Evolutionary conservation across 2,888 invertebrate species (phyloP).

Genomic region (Drosophila quinaria): DNA sequence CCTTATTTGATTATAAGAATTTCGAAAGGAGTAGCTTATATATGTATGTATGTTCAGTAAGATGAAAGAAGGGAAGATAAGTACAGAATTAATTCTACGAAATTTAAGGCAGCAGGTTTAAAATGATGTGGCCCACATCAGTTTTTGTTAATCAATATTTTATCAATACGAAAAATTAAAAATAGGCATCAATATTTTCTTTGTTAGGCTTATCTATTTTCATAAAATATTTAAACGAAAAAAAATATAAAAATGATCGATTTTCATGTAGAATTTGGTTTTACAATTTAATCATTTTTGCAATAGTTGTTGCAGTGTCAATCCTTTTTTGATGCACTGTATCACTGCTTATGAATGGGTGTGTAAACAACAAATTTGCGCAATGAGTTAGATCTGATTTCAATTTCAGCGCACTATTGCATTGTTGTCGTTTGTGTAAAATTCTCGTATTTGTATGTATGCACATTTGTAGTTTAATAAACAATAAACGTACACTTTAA

Average conservation of each 20-base stretch:
- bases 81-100: not conserved
- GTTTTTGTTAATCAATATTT: not conserved
- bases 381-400: not conserved
- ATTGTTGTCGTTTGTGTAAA: not conserved
- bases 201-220: not conserved
- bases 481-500: not conserved
- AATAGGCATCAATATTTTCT: not conserved
- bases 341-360: conserved; percentile 1
- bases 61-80: not conserved
- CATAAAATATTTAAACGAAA: not conserved
- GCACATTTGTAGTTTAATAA: conserved; percentile 1
- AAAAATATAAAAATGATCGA: not conserved
- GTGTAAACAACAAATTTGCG: conserved; percentile 11
- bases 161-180: not conserved
- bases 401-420: conserved; percentile 3
- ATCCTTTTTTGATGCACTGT: not conserved
- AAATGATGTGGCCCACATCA: not conserved
- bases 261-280: not conserved
- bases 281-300: not conserved
- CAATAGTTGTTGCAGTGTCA: not conserved
- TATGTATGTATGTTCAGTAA: too few species aligned
- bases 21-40: not conserved
- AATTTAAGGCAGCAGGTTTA: not conserved
- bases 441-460: not conserved
- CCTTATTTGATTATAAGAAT: not conserved